phyloP scores from a whole-genome alignment of 2,797 vertebrate species.

The Lacerta agilis region DNA sequence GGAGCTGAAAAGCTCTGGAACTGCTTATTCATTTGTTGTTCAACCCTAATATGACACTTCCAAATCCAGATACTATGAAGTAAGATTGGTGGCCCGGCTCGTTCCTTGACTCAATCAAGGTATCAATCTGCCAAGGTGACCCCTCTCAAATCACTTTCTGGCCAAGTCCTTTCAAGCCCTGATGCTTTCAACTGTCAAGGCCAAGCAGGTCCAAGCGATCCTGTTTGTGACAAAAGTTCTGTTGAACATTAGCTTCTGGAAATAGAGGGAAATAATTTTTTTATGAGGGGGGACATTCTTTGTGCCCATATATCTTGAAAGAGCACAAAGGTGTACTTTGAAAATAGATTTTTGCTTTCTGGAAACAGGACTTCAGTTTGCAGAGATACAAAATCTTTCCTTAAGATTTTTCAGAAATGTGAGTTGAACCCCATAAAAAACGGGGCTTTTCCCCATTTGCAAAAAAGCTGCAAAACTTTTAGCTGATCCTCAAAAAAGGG shows the following conservation, averaged over 20 bases:
- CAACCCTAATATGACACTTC: background rate
- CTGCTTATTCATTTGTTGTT: background rate
- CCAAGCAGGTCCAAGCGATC: background rate
- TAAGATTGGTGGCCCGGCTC: background rate
- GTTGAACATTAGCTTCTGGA: slow-evolving; percentile 31
- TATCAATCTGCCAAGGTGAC: too few relatives aligned
- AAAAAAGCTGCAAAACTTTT: too few relatives aligned
- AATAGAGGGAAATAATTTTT: too few relatives aligned
- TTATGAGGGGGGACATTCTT: background rate
- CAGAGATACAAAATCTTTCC: slow-evolving; percentile 12
- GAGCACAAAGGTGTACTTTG: slow-evolving; percentile 32
- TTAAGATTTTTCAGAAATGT: too few relatives aligned
- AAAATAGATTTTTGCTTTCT: slow-evolving; percentile 20
- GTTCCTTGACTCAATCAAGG: background rate
- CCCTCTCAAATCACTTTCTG: background rate
- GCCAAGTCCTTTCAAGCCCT: background rate
- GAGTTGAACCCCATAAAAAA: too few relatives aligned
- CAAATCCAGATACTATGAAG: background rate
- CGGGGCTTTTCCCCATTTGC: too few relatives aligned
- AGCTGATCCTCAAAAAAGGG: too few relatives aligned
- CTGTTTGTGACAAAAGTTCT: background rate
- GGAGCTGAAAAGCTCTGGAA: background rate
- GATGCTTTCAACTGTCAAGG: background rate
- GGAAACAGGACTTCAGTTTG: slow-evolving; percentile 24
- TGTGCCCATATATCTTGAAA: slow-evolving; percentile 28